A percentile compares a stretch with the other conserved stretches of the same genome.
These are phyloP conservation scores for Caenorhabditis doughertyi DNA, from an alignment of 2,888 invertebrate genomes.

Conservation along the genomic window DNA sequence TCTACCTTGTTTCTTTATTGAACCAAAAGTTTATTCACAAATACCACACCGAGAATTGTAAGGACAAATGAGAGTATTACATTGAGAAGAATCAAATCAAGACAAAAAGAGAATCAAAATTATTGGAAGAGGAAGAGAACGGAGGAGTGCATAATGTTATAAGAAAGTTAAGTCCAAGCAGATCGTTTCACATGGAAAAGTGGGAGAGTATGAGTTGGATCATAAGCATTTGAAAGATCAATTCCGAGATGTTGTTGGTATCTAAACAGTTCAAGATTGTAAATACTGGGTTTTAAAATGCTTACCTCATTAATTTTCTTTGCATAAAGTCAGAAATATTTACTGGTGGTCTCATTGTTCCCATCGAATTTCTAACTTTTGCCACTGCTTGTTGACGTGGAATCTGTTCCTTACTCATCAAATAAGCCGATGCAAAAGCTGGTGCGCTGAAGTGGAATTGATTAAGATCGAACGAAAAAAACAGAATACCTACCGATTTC, in stretches of 20 bases:
- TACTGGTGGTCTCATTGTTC: conserved; percentile 77
- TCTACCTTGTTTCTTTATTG: no score
- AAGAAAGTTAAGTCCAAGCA: conserved; percentile 65
- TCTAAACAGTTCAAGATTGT: conserved; percentile 18
- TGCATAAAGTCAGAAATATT: conserved; percentile 79
- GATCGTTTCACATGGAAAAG: conserved; percentile 71
- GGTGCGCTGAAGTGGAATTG: conserved; percentile 71
- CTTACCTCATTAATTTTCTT: conserved; percentile 77
- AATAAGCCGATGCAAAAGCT: conserved; percentile 79
- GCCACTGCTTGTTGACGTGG: conserved; percentile 75
- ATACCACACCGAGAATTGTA: not conserved
- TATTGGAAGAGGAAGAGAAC: conserved; percentile 1
- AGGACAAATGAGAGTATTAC: not conserved
- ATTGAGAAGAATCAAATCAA: not conserved
- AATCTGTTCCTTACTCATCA: conserved; percentile 75
- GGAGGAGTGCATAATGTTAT: not conserved
- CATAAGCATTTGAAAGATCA: conserved; percentile 59
- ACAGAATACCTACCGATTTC: conserved; percentile 68
- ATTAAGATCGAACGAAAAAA: not conserved
- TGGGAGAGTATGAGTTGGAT: conserved; percentile 63
- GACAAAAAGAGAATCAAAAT: not conserved
- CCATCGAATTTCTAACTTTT: conserved; percentile 73
- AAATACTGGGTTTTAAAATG: not conserved
- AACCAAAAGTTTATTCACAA: no score
- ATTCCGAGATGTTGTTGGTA: conserved; percentile 67